These are phyloP conservation scores for Baryphthengus martii DNA, from an alignment of 2,113 vertebrate genomes.

Conservation along the genomic window DNA sequence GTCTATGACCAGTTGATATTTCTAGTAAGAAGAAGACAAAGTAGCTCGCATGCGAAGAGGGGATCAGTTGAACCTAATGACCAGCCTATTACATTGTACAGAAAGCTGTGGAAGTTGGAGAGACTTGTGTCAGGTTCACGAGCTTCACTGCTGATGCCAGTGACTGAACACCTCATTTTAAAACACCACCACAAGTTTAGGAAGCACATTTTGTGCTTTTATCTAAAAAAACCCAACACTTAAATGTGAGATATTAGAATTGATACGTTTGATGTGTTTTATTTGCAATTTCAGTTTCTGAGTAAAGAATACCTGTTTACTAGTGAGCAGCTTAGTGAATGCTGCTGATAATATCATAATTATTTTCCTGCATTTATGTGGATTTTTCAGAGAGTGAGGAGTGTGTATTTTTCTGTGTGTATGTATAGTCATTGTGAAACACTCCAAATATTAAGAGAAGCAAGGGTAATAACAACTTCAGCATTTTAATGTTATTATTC, in stretches of 20 bases:
- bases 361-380: not conserved
- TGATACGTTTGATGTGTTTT: not conserved
- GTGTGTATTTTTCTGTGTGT: not conserved
- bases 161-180: not conserved
- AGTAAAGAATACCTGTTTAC: not conserved
- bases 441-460: not conserved
- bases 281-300: not conserved
- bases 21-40: not conserved
- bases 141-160: not conserved
- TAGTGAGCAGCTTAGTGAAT: not conserved
- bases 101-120: not conserved
- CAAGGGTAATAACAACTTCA: not conserved
- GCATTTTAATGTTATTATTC: not conserved
- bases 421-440: not conserved
- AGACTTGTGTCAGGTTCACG: not conserved
- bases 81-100: not conserved
- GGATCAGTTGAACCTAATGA: not conserved
- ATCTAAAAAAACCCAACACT: not conserved
- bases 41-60: not conserved
- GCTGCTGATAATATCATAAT: not conserved
- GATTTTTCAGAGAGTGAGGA: not conserved
- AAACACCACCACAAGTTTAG: not conserved
- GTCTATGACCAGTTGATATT: not conserved
- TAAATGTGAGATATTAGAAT: not conserved
- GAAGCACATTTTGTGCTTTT: not conserved